phyloP scores from a whole-genome alignment of 2,797 vertebrate genomes.

The Neosilurus hyrtlii region DNA sequence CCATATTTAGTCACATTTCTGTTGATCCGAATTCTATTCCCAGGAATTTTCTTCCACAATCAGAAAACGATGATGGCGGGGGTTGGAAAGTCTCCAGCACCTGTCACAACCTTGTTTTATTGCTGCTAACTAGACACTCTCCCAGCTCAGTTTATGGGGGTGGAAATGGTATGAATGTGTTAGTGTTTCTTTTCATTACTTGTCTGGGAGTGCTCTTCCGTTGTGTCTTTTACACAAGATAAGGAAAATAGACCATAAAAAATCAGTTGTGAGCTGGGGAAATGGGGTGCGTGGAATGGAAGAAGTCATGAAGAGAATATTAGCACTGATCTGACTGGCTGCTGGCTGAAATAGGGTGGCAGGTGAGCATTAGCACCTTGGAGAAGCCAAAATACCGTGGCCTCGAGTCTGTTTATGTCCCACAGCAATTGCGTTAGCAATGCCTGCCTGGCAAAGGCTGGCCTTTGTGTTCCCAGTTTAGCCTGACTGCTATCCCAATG shows the following conservation, averaged over 20 bases:
- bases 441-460: constrained; percentile 26
- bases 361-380: constrained; percentile 32
- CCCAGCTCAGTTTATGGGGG: constrained; percentile 15
- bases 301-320: not conserved
- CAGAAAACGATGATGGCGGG: constrained; percentile 26
- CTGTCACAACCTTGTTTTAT: constrained; percentile 52
- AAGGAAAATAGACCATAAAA: constrained; percentile 1
- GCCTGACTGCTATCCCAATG: constrained; percentile 42
- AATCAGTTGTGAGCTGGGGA: not conserved
- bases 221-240: not conserved
- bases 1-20: constrained; percentile 61
- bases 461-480: constrained; percentile 54
- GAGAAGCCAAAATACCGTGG: constrained; percentile 28
- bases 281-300: not conserved
- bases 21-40: constrained; percentile 43
- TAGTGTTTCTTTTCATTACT: constrained; percentile 18
- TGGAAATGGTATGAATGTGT: constrained; percentile 13
- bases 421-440: constrained; percentile 38
- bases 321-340: not conserved
- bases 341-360: constrained; percentile 30
- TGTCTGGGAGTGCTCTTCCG: not conserved
- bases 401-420: constrained; percentile 41
- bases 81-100: constrained; percentile 49
- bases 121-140: constrained; percentile 42
- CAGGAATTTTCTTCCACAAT: constrained; percentile 39